Base-by-base conservation (phyloP, 2,888 invertebrate species). In the Auanema freiburgensis region DNA sequence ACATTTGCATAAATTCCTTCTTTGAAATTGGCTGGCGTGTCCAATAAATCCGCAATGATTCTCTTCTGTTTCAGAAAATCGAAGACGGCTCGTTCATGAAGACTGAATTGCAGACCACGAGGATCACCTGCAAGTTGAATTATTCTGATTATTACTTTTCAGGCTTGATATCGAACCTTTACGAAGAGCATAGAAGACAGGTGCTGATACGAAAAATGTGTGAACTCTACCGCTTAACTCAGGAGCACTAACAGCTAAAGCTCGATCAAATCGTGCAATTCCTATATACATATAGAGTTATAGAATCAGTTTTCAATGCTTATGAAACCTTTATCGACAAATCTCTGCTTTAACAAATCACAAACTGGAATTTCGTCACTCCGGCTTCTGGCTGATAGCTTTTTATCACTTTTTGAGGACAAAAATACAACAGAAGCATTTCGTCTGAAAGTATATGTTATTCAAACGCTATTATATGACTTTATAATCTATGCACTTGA, bases 301-400 rank as follows among this genome's bases (percentile, higher is more conserved):
- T 16, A 40, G 10, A 41, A 16, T 40, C 6, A 33, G 8, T 33
- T 33, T 33, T 33, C 8, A 8, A 33, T 33, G 33, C 8, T 33
- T 33, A 33, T 33, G 21, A 21, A 14, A 71, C 71, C 69, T 57
- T 76, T 76, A 46, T 76, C 74, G 40, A 76, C 71, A 44, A 69
- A 74, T 51, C 70, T 23, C 42, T 76, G 74, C 53, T 76, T 76
- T 18, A 76, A 60, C n/a, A 74, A 24, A 42, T 76, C 76, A 53
- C 72, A 72, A n/a, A 76, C 71, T 3, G 76, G 76, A 43, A 74
- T 76, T 64, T 76, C 76, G 49, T 76, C 74, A 52, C 66, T 66
- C 41, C 76, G 46, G 16, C 74, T 74, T 18, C 71, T 58, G 23
- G 67, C 57, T 3, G 69, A 49, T 44, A 76, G 53, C 52, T 67